Evolutionary conservation across 2,888 invertebrate genomes (phyloP), one percentile per base, ranked within the genome.

Genomic region (Epiblema foenella): DNA sequence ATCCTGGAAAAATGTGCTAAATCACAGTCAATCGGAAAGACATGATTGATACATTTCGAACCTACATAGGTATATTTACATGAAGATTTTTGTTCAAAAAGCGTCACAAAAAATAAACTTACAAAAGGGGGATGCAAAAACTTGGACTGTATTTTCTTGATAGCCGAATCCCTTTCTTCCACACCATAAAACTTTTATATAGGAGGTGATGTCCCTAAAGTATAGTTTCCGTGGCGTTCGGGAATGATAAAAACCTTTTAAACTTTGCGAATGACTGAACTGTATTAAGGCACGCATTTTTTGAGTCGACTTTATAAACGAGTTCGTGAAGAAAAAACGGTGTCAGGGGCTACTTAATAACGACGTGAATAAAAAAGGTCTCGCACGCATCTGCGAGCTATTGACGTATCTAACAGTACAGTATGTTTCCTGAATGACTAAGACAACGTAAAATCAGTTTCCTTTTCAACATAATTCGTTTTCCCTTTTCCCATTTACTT

Each of bases 141-240:
- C 80, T 90, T 89, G 72, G 81, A 79, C 86, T 85, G 83, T 85
- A 82, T 86, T 85, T 88, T 83, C 85, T 83, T 86, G 89, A 90
- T 90, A 89, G 87, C 79, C 77, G 81, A 82, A 87, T 85, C 90
- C 90, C 86, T 89, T 91, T 89, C 86, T 91, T 91, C 89, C 89
- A 83, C 83, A 75, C 88, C 91, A 91, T 91, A 90, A 90, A 92
- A 91, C 90, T 91, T 90, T 87, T 90, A 87, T 85, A 84, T 83
- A 85, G 81, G 80, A 87, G 84, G 86, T 88, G 89, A 86, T 84
- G 83, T 89, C 90, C 89, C 88, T 77, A 79, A 82, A 83, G 89
- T 85, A 87, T 89, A 90, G 90, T 91, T 90, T 82, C 79, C 79
- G 77, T 77, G 80, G 81, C 84, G 85, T 83, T 84, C 76, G 81